Conservation (phyloP, 2,888 invertebrate genomes). For the Ophion costatus region DNA sequence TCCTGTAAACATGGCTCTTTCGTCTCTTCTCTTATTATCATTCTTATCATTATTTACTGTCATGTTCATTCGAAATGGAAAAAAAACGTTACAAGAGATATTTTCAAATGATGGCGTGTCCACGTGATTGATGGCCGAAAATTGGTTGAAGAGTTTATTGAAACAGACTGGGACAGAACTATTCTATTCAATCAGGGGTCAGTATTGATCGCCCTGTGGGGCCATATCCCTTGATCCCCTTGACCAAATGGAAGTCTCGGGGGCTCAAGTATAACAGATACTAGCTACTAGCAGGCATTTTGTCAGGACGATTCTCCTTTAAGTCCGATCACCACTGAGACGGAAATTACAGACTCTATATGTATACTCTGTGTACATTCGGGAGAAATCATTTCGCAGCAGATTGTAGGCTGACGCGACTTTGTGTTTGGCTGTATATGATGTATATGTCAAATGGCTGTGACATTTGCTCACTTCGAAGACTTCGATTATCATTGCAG, state of each 20-base stretch:
- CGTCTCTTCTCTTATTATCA: not conserved
- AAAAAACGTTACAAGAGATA: not conserved
- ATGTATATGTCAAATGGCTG: constrained; percentile 3
- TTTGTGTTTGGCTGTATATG: not conserved
- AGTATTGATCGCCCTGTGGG: constrained; percentile 19
- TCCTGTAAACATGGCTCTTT: no score
- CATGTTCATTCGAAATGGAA: no score
- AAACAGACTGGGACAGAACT: constrained; percentile 28
- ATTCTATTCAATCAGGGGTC: constrained; percentile 42
- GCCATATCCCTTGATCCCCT: constrained; percentile 44
- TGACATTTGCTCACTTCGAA: constrained; percentile 17
- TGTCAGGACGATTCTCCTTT: constrained; percentile 15
- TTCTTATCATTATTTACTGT: no score
- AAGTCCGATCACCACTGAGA: constrained; percentile 32
- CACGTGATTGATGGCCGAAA: not conserved
- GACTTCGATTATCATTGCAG: constrained; percentile 37
- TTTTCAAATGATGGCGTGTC: not conserved
- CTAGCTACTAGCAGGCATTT: constrained; percentile 7
- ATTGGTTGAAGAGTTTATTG: constrained; percentile 4
- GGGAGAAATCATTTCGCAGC: constrained; percentile 34
- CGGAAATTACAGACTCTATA: constrained; percentile 44
- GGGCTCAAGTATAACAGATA: not conserved
- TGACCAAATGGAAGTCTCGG: constrained; percentile 30
- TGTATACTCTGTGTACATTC: not conserved
- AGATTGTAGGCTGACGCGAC: not conserved